A percentile compares a stretch with the other conserved stretches of the same genome.
These are phyloP conservation scores for Sminthurides bifidus DNA, from an alignment of 1,140 invertebrate species.

Conservation along the genomic window DNA sequence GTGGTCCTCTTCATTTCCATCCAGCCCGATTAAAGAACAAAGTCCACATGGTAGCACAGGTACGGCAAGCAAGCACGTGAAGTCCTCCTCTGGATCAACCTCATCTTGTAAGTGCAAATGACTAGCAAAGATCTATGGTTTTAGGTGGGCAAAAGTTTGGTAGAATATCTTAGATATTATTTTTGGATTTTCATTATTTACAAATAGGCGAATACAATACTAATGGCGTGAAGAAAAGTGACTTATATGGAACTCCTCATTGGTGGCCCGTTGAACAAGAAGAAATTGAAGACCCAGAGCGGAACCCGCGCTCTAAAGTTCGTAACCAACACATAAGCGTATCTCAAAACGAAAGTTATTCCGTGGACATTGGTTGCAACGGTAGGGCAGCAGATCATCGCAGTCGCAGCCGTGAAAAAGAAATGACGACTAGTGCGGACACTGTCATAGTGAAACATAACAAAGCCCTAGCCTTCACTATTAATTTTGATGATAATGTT, in stretches of 20 bases:
- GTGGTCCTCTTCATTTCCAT: slow-evolving; percentile 17
- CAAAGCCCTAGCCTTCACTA: neutral
- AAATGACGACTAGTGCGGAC: neutral
- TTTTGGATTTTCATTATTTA: neutral
- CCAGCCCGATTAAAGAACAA: slow-evolving; percentile 25
- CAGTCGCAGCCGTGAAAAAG: neutral
- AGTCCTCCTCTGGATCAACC: slow-evolving; percentile 3
- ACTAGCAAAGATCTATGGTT: neutral
- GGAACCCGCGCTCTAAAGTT: neutral
- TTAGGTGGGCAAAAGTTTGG: neutral
- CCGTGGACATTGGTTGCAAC: no score
- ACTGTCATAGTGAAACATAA: neutral
- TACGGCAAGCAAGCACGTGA: slow-evolving; percentile 7
- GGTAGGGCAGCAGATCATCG: no score
- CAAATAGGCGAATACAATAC: neutral
- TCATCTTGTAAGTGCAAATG: neutral
- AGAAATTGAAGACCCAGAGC: neutral
- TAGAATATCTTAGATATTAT: neutral
- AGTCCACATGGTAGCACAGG: slow-evolving; percentile 12
- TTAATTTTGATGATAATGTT: neutral
- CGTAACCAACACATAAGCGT: no score
- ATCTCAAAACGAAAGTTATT: no score
- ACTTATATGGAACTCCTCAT: slow-evolving; percentile 19
- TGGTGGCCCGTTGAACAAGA: slow-evolving; percentile 17
- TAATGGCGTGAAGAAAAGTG: neutral